phyloP scores from a whole-genome alignment of 2,888 invertebrate genomes.

The Linnaemya tessellans region DNA sequence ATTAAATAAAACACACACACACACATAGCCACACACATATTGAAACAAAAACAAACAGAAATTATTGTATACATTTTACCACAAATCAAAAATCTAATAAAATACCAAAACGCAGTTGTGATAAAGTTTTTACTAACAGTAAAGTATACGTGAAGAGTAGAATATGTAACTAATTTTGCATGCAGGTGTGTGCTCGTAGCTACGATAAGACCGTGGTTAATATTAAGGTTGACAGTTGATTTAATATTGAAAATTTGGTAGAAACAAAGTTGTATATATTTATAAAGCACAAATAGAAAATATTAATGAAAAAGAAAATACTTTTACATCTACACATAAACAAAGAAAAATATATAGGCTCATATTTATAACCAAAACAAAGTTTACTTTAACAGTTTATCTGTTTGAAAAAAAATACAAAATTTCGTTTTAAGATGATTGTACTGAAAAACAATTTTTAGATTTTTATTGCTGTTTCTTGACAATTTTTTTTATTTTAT shows the following conservation, averaged over 20 bases:
- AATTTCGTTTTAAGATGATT: too few relatives aligned
- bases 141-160: not conserved
- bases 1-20: slow-evolving; percentile 16
- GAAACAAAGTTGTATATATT: not conserved
- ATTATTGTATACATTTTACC: slow-evolving; percentile 47
- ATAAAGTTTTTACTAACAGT: slow-evolving; percentile 37
- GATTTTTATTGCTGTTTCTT: too few relatives aligned
- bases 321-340: too few relatives aligned
- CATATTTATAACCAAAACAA: too few relatives aligned
- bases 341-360: too few relatives aligned
- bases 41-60: not conserved
- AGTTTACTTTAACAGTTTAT: too few relatives aligned
- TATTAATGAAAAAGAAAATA: too few relatives aligned
- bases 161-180: slow-evolving; percentile 40
- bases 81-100: slow-evolving; percentile 72
- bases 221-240: slow-evolving; percentile 53
- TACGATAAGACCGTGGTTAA: slow-evolving; percentile 17
- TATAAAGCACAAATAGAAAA: too few relatives aligned
- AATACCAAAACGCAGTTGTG: slow-evolving; percentile 45
- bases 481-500: too few relatives aligned
- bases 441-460: too few relatives aligned
- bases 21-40: not conserved
- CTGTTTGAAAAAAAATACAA: too few relatives aligned
- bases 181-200: slow-evolving; percentile 23
- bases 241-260: slow-evolving; percentile 31